A percentile compares a stretch with the other conserved stretches of the same genome.
Conservation (phyloP, 1,140 invertebrate species). For the Ceratina australensis region DNA sequence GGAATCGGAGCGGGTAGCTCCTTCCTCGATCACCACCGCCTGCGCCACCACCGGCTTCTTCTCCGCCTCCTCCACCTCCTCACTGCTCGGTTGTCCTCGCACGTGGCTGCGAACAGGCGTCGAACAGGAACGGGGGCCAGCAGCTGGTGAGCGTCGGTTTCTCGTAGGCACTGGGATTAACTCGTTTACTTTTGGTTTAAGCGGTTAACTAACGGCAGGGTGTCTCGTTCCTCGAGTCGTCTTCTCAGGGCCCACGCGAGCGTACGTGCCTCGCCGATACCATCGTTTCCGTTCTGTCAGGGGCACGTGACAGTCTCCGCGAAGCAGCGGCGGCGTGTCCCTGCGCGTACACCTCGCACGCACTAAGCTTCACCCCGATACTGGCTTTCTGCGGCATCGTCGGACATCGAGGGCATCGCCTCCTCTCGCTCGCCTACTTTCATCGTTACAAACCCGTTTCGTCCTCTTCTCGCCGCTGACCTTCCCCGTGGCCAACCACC, state of each 20-base stretch:
- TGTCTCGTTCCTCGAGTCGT: not conserved
- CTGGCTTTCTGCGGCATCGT: constrained; percentile 56
- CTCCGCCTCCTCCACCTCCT: constrained; percentile 43
- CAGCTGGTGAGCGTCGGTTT: not conserved
- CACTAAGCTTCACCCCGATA: constrained; percentile 45
- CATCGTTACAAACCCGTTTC: not conserved
- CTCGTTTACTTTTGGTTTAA: not conserved
- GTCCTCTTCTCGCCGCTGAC: not conserved
- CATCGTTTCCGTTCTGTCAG: constrained; percentile 61
- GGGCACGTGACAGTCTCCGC: constrained; percentile 69
- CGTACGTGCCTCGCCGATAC: constrained; percentile 46
- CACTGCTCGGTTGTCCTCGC: constrained; percentile 58
- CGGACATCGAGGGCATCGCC: constrained; percentile 65
- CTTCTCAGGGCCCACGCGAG: constrained; percentile 51
- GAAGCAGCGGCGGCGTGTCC: constrained; percentile 43
- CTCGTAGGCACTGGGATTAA: constrained; percentile 12
- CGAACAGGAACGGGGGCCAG: constrained; percentile 24
- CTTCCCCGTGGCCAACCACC: not conserved
- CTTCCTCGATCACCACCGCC: constrained; percentile 52
- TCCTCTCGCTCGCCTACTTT: not conserved
- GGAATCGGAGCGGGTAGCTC: constrained; percentile 51
- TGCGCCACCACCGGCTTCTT: constrained; percentile 52
- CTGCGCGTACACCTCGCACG: constrained; percentile 45
- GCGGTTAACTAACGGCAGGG: not conserved
- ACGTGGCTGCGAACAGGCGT: constrained; percentile 58